Evolutionary conservation across 2,888 invertebrate species (phyloP).

Genomic region (Drosophila kanekoi): DNA sequence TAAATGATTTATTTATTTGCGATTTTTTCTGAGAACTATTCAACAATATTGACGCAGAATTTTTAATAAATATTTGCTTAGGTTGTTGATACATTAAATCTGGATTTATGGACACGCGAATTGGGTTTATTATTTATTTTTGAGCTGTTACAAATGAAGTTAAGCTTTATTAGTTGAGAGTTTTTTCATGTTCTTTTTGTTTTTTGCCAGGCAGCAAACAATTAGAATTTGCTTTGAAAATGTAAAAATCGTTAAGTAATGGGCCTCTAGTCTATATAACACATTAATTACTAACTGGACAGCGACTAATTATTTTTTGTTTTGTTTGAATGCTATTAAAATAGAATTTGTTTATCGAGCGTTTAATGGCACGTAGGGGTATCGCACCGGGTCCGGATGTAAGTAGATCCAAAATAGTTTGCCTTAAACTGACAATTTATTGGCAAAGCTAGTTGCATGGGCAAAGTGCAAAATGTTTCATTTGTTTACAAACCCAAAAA

Average conservation of each 20-base stretch:
- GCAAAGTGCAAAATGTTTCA: conserved; percentile 44
- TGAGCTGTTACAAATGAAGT: conserved; percentile 12
- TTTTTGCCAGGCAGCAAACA: background rate
- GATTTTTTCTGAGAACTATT: conserved; percentile 8
- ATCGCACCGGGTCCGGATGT: conserved; percentile 47
- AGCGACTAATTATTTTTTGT: background rate
- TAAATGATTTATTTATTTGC: background rate
- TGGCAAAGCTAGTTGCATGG: conserved; percentile 52
- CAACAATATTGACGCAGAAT: conserved; percentile 6
- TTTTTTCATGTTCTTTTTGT: conserved; percentile 3
- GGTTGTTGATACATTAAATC: background rate
- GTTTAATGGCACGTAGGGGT: conserved; percentile 24
- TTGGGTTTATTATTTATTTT: conserved; percentile 9
- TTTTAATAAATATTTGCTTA: conserved; percentile 19
- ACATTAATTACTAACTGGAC: conserved; percentile 7
- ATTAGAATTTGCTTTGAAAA: conserved; percentile 1
- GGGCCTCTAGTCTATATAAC: background rate
- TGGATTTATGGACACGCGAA: conserved; percentile 28
- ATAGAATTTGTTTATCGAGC: conserved; percentile 23
- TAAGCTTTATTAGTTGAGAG: conserved; percentile 2
- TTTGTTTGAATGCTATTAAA: conserved; percentile 20
- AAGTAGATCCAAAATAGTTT: conserved; percentile 25
- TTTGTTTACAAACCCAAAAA: conserved; percentile 40
- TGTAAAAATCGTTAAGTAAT: background rate
- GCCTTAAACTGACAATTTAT: conserved; percentile 28